A percentile compares a stretch with the other conserved stretches of the same genome.
Evolutionary conservation across 2,113 vertebrate genomes (phyloP).

Genomic region (Mesocricetus auratus): DNA sequence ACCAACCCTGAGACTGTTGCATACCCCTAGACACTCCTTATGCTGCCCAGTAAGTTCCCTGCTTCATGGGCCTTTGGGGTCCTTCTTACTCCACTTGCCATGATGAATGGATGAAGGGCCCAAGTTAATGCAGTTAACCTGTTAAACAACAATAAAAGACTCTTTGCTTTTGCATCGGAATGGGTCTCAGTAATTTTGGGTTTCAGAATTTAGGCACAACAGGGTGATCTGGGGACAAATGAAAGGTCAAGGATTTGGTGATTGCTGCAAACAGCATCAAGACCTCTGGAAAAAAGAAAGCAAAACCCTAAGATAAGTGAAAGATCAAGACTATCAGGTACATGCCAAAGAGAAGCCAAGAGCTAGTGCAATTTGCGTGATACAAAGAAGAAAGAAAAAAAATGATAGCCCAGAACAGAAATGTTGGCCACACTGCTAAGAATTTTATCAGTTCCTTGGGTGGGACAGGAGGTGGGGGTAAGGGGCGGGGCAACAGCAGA

Average conservation of each 20-base stretch:
- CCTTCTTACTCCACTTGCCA: too few species aligned
- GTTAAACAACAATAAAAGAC: too few species aligned
- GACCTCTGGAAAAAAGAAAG: not conserved
- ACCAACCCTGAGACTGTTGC: too few species aligned
- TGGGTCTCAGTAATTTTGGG: too few species aligned
- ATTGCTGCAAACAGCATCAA: constrained; percentile 38
- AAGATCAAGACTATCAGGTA: not conserved
- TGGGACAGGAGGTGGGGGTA: not conserved
- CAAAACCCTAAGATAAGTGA: not conserved
- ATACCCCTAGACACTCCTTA: too few species aligned
- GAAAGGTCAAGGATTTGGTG: not conserved
- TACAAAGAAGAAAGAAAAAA: not conserved
- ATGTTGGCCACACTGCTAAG: not conserved
- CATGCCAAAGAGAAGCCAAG: not conserved
- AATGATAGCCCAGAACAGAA: not conserved
- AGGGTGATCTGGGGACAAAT: not conserved
- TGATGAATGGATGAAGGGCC: too few species aligned
- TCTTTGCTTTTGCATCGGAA: too few species aligned
- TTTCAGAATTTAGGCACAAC: too few species aligned
- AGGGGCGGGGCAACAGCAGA: not conserved
- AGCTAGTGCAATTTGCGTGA: not conserved
- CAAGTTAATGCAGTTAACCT: too few species aligned
- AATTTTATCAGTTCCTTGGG: constrained; percentile 15
- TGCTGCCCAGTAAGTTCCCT: too few species aligned
- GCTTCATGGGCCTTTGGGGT: too few species aligned